Evolutionary conservation across 2,797 vertebrate species (phyloP), one percentile per base, ranked within the genome.

Genomic region (Hemibagrus guttatus): DNA sequence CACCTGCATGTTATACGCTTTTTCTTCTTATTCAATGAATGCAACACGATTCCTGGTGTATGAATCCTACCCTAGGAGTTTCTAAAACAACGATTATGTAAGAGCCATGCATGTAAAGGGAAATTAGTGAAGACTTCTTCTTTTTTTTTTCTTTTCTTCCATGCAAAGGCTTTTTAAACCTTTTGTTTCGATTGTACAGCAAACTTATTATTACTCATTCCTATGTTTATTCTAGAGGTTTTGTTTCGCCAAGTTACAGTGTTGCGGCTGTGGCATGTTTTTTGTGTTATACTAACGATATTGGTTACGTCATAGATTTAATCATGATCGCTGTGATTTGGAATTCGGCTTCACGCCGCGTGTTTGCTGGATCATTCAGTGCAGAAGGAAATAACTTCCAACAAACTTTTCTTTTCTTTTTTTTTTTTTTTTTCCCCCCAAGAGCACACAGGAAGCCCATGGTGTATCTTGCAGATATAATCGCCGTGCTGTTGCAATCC

Each of bases 1-100:
- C 31, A 84, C 78, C 80, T 87, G 74, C 23, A 58, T 21, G n/a
- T 76, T 54, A 39, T 58, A 68, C n/a, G 6, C 39, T 84, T 75
- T 28, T 46, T 11, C 35, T 23, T 72, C 26, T 42, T n/a, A 31
- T 6, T 64, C 28, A 19, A 12, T 64, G 28, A n/a, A 81, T 49
- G 59, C 35, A 49, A 46, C n/a, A 68, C 8, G 4, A 39, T 39
- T 1, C 4, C 35, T 39, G 35, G 35, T 39, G 35, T 39, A 39
- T 39, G 35, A 39, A 39, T 39, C 35, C 1, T 39, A 39, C 35
- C 35, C 35, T 39, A 39, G 35, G 35, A 39, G 35, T 39, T 39
- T 39, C 35, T 39, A 39, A 39, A 39, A n/a, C 1, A 39, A 39
- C 35, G 35, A 39, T 39, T 39, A 39, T 39, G 35, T 39, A 39